A percentile compares a stretch with the other conserved stretches of the same genome.
These are phyloP conservation scores for Drosophila borealis DNA, from an alignment of 2,888 invertebrate species.

Conservation along the genomic window DNA sequence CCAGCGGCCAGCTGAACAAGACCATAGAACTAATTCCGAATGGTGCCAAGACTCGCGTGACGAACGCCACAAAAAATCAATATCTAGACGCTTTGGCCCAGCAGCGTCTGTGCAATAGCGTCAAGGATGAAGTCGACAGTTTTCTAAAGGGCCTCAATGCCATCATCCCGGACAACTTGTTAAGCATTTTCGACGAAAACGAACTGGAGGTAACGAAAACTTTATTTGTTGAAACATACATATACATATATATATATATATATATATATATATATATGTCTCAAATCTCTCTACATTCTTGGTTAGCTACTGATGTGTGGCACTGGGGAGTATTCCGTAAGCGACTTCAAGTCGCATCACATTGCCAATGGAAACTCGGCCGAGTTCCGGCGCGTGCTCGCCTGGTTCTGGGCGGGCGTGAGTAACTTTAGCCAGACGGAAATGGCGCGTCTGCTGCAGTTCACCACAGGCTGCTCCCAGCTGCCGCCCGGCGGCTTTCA, in stretches of 20 bases:
- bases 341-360: slow-evolving; percentile 95
- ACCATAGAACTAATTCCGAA: slow-evolving; percentile 94
- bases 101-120: slow-evolving; percentile 92
- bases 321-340: slow-evolving; percentile 95
- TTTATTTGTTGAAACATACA: too few relatives aligned
- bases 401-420: slow-evolving; percentile 96
- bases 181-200: slow-evolving; percentile 98
- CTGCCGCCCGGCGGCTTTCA: slow-evolving; percentile 95
- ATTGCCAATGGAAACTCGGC: slow-evolving; percentile 92
- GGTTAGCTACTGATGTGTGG: slow-evolving; percentile 95
- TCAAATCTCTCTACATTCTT: slow-evolving; percentile 32
- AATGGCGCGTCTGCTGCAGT: slow-evolving; percentile 96
- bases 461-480: slow-evolving; percentile 96
- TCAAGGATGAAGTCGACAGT: slow-evolving; percentile 93
- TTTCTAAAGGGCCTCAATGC: slow-evolving; percentile 96
- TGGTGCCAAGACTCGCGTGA: slow-evolving; percentile 89
- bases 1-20: slow-evolving; percentile 90
- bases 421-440: slow-evolving; percentile 96
- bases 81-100: slow-evolving; percentile 96
- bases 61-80: slow-evolving; percentile 87
- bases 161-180: slow-evolving; percentile 95
- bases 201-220: slow-evolving; percentile 91
- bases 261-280: background rate
- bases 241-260: background rate
- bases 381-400: slow-evolving; percentile 93